Base-by-base conservation (phyloP, 2,888 invertebrate genomes). In the Tholera decimalis region DNA sequence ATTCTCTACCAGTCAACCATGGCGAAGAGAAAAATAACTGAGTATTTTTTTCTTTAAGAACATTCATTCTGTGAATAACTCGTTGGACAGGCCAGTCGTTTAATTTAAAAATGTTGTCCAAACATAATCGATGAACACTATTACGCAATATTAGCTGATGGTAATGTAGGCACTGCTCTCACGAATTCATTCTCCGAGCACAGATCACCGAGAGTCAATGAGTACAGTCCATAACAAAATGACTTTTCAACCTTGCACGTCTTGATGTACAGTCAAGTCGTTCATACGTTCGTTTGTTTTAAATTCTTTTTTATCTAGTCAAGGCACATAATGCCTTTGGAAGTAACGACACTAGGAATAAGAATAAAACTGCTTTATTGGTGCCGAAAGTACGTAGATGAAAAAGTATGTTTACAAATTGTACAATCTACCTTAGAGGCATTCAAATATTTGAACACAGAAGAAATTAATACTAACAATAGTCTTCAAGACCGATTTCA, bases 211-310 rank as follows among this genome's bases (percentile, higher is more conserved):
- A 33, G 26, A n/a, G 18, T 64, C 65, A 65, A 64, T 20, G 20
- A 37, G 30, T 20, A 30, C 30, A 37, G 37, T 46, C 50, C 44
- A 58, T 65, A 28, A 43, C 22, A 3, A 18, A 67, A 58, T 61
- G 57, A 61, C 73, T 30, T 49, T 60, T 49, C 41, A 33, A 68
- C 73, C 73, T 51, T 9, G 18, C 73, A 57, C 60, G 73, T 73
- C 9, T 18, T 4, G 0, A 3, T 3, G 47, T 46, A 18, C 46
- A 46, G 46, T 47, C 28, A 18, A 28, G 28, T 9, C 46, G 5
- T 9, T 47, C 28, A 46, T 11, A 18, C 1, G 8, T 46, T 46
- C 46, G 46, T n/a, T 26, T 26, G n/a, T 11, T 46, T 46, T 22
- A 11, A 33, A 20, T 43, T 43, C 0, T 39, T 24, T 15, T 13